Evolutionary conservation across 2,888 invertebrate species (phyloP).

Genomic region (Lasioglossum zephyrum): DNA sequence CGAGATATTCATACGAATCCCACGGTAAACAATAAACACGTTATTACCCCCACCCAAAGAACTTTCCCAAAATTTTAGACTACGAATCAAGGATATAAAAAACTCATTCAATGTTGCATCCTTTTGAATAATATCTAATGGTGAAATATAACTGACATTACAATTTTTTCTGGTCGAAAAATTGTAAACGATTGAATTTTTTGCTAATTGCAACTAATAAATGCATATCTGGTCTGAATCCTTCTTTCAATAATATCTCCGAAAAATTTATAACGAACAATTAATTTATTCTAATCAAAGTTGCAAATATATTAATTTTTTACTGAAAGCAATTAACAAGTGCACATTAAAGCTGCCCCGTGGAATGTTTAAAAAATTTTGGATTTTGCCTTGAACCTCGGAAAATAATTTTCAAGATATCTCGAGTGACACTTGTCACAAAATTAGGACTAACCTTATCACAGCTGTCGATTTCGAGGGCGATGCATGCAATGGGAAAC

Average conservation of each 20-base stretch:
- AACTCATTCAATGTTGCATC: neutral
- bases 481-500: conserved; percentile 4
- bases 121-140: neutral
- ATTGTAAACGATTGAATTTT: neutral
- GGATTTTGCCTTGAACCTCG: neutral
- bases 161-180: neutral
- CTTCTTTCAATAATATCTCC: neutral
- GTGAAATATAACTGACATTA: neutral
- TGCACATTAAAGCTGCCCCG: too few relatives aligned
- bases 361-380: neutral
- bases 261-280: neutral
- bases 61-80: neutral
- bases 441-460: neutral
- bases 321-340: neutral
- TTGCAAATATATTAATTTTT: neutral
- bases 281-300: neutral
- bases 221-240: neutral
- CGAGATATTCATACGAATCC: neutral
- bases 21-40: neutral
- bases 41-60: neutral
- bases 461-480: conserved; percentile 2
- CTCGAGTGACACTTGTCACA: neutral
- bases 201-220: neutral
- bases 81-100: neutral
- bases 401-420: neutral